Evolutionary conservation across 2,797 vertebrate species (phyloP), one percentile per base, ranked within the genome.

Genomic region (Paramormyrops hopkinsi): DNA sequence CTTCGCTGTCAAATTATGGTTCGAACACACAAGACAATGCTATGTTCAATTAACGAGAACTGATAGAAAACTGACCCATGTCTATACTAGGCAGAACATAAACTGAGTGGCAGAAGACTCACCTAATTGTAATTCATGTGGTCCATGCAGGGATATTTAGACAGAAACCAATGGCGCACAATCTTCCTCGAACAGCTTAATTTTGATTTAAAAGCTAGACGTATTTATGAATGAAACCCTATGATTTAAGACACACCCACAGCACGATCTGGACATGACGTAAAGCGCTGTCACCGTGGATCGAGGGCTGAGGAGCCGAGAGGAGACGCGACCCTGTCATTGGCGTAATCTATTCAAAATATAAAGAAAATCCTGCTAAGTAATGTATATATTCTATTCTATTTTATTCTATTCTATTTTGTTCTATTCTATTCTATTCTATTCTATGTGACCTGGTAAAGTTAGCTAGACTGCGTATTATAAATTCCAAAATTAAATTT

Each of bases 151-250:
- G 88, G 91, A 89, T 86, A 92, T 90, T 90, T 91, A 89, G 91
- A 89, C 89, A 90, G 88, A 91, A 91, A 88, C 89, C 92, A 83
- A 91, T 53, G 88, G 90, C 93, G 54, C 33, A n/a, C 89, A 91
- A 92, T 91, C 92, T 91, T 94, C 93, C 89, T 92, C 87, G 91
- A 89, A 89, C 94, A 92, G 94, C 94, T 94, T 94, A 94, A 96
- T 95, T 95, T 94, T 92, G 92, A 92, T 94, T 95, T 93, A 92
- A 94, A 93, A 92, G 93, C 92, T 92, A 92, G 93, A 94, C 95
- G 95, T 96, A 97, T 97, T 98, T 98, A 97, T 98, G 97, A 98
- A 98, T 98, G 97, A 95, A 97, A 94, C 92, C 94, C 93, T 93
- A 88, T 91, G 65, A 92, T 82, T 93, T 91, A 94, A 92, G 95